A percentile compares a stretch with the other conserved stretches of the same genome.
Evolutionary conservation across 1,140 invertebrate species (phyloP).

Genomic region (Drosophila malerkotliana): DNA sequence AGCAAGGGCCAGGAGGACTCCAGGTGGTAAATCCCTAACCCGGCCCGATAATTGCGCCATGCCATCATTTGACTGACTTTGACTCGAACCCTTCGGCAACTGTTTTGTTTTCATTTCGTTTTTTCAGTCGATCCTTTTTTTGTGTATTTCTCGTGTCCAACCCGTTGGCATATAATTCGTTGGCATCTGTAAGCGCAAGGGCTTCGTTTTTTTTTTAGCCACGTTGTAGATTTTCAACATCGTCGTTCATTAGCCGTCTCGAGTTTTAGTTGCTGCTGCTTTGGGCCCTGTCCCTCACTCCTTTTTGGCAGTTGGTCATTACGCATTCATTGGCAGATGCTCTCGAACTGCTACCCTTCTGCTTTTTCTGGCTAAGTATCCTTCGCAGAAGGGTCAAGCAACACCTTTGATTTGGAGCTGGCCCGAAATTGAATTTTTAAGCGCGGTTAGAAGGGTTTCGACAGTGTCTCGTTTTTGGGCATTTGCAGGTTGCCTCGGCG

Average conservation of each 20-base stretch:
- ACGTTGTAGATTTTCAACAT: slow-evolving; percentile 62
- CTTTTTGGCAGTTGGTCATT: slow-evolving; percentile 78
- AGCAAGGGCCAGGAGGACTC: slow-evolving; percentile 43
- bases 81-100: slow-evolving; percentile 72
- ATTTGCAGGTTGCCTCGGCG: slow-evolving; percentile 35
- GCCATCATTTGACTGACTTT: slow-evolving; percentile 66
- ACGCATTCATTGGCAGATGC: slow-evolving; percentile 77
- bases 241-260: slow-evolving; percentile 62
- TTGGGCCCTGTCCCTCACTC: slow-evolving; percentile 46
- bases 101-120: slow-evolving; percentile 65
- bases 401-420: slow-evolving; percentile 72
- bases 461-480: slow-evolving; percentile 15
- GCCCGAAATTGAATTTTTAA: slow-evolving; percentile 39
- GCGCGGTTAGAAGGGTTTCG: slow-evolving; percentile 67
- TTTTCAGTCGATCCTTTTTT: slow-evolving; percentile 11
- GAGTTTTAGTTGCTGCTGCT: slow-evolving; percentile 28
- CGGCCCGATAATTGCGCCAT: slow-evolving; percentile 70
- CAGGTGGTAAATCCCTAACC: slow-evolving; percentile 77
- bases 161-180: slow-evolving; percentile 53
- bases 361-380: slow-evolving; percentile 39
- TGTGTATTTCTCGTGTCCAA: slow-evolving; percentile 16
- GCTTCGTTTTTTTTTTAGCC: slow-evolving; percentile 54
- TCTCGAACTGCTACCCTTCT: slow-evolving; percentile 35
- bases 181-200: slow-evolving; percentile 70
- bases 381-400: slow-evolving; percentile 68